A percentile compares a stretch with the other conserved stretches of the same genome.
Conservation (phyloP, 1,140 invertebrate genomes). For the Pseudoatta argentina region DNA sequence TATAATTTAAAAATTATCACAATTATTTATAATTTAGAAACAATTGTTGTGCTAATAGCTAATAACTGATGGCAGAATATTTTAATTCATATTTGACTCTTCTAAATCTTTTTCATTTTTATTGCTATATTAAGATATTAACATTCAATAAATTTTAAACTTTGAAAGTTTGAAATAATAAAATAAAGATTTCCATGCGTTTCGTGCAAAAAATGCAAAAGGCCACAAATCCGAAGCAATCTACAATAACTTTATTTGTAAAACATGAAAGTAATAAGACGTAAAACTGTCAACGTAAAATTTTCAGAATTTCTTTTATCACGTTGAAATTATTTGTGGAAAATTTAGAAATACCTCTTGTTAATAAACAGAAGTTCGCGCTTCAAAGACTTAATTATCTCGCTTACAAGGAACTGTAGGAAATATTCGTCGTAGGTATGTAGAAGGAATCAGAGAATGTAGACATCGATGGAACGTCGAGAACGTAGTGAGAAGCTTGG, state of each 20-base stretch:
- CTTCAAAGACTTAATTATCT: conserved; percentile 40
- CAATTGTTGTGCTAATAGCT: background rate
- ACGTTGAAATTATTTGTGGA: too few relatives aligned
- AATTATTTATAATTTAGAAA: background rate
- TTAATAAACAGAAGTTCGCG: background rate
- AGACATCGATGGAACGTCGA: conserved; percentile 69
- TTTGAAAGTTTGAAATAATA: background rate
- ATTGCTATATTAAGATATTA: background rate
- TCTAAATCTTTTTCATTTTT: background rate
- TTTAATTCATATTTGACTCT: background rate
- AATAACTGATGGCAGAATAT: background rate
- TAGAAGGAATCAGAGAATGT: conserved; percentile 5
- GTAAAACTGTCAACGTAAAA: background rate
- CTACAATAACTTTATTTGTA: background rate
- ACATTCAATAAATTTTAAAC: background rate
- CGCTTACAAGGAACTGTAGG: background rate
- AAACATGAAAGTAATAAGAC: background rate
- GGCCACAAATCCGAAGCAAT: background rate
- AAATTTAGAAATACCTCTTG: background rate
- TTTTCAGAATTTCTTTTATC: background rate
- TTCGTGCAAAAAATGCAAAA: background rate
- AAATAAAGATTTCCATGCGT: background rate
- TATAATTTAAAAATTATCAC: background rate
- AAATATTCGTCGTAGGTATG: conserved; percentile 59
- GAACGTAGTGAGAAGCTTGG: conserved; percentile 70